phyloP scores from a whole-genome alignment of 2,113 vertebrate species.

The Grammomys dolichurus region DNA sequence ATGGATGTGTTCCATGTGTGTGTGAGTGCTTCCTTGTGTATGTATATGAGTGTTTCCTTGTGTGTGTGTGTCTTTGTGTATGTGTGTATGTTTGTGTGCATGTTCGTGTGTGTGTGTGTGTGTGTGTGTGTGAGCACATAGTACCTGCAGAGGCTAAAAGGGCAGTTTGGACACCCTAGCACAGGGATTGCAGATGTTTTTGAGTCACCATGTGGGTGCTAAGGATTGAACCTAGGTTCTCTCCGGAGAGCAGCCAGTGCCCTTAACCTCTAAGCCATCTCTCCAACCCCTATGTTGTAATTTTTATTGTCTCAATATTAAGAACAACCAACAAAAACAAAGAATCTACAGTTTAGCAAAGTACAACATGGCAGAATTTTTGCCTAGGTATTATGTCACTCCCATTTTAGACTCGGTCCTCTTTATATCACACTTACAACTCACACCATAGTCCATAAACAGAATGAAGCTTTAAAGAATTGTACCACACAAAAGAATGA shows the following conservation, averaged over 20 bases:
- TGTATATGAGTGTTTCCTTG: background rate
- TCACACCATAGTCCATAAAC: slow-evolving; percentile 26
- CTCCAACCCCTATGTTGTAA: background rate
- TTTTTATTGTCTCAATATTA: background rate
- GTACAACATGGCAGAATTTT: slow-evolving; percentile 15
- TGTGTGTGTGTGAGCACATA: background rate
- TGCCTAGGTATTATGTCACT: background rate
- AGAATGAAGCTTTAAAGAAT: slow-evolving; percentile 34
- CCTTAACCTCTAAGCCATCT: background rate
- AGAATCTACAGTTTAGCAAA: slow-evolving; percentile 48
- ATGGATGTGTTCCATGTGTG: background rate
- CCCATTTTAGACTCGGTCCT: background rate
- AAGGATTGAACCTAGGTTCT: background rate
- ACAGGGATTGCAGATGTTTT: background rate
- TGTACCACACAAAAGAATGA: background rate
- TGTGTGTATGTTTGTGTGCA: background rate
- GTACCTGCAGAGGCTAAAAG: background rate
- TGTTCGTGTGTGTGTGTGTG: background rate
- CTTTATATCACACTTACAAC: slow-evolving; percentile 10
- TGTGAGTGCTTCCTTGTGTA: background rate
- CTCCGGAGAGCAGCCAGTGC: background rate
- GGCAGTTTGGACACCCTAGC: background rate
- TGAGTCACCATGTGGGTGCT: background rate
- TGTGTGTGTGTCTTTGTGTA: background rate
- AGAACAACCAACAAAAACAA: background rate